Evolutionary conservation across 2,888 invertebrate species (phyloP).

Genomic region (Drosophila meridionalis): DNA sequence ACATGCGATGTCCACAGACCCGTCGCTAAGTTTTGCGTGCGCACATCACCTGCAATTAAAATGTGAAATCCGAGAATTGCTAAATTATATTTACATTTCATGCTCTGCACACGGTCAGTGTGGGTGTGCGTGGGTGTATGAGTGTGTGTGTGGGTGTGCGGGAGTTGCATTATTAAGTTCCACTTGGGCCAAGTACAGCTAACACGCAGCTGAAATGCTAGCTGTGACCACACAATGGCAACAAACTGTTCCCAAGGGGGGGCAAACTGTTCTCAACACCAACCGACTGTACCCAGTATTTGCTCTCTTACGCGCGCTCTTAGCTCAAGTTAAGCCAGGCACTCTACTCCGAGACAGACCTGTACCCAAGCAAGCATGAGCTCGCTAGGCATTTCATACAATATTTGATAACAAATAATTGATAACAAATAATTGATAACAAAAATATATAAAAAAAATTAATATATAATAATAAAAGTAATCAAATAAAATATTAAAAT

Average conservation of each 20-base stretch:
- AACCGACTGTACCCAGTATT: conserved; percentile 46
- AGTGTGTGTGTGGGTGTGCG: background rate
- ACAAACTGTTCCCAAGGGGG: conserved; percentile 2
- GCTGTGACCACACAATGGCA: conserved; percentile 20
- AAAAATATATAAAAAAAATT: no score
- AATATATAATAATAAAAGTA: no score
- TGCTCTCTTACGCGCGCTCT: conserved; percentile 46
- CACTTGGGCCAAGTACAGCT: background rate
- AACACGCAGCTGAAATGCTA: conserved; percentile 13
- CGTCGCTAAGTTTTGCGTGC: background rate
- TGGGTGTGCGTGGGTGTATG: background rate
- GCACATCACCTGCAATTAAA: conserved; percentile 15
- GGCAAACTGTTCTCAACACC: background rate
- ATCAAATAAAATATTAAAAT: no score
- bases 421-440: no score
- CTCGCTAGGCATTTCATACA: background rate
- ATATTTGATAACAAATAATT: no score
- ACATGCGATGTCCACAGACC: background rate
- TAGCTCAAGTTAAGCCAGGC: conserved; percentile 16
- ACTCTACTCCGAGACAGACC: background rate
- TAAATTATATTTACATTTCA: conserved; percentile 11
- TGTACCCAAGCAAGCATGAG: background rate
- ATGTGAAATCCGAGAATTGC: conserved; percentile 13
- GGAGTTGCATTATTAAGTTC: conserved; percentile 1
- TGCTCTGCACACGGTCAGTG: background rate